Conservation (phyloP, 2,888 invertebrate genomes). For the Hirtodrosophila cameraria region DNA sequence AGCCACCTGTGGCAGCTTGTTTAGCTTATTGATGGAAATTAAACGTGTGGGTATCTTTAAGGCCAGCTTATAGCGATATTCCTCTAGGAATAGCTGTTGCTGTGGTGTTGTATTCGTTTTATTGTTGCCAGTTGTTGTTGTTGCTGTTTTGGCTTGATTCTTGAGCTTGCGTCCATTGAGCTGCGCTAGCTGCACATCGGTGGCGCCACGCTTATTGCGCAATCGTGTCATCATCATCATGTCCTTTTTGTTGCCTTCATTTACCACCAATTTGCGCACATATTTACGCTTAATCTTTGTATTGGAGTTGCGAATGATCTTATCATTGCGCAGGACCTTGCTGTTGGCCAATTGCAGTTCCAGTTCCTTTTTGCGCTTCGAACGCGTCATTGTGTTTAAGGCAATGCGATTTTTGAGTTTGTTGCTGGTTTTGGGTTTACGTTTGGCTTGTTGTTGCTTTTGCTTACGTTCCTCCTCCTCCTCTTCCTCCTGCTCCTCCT, state of each 20-base stretch:
- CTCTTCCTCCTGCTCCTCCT: conserved; percentile 15
- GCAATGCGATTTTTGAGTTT: conserved; percentile 51
- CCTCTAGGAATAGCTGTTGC: conserved; percentile 85
- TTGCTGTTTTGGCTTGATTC: conserved; percentile 84
- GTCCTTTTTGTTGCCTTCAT: conserved; percentile 59
- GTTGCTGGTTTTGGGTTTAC: conserved; percentile 10
- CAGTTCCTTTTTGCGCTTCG: conserved; percentile 81
- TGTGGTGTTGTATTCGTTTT: conserved; percentile 53
- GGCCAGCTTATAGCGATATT: conserved; percentile 92
- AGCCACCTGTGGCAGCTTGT: conserved; percentile 86
- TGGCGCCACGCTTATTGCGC: conserved; percentile 61
- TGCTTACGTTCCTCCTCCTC: background rate
- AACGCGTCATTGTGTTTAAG: conserved; percentile 84
- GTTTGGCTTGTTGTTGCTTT: background rate
- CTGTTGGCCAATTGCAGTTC: conserved; percentile 83
- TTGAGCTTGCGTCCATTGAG: conserved; percentile 75
- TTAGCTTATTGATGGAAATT: conserved; percentile 91
- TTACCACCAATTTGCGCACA: conserved; percentile 74
- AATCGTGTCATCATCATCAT: conserved; percentile 68
- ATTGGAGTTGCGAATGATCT: conserved; percentile 80
- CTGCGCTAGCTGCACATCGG: conserved; percentile 42
- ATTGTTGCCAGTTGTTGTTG: conserved; percentile 62
- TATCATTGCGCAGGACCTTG: conserved; percentile 83
- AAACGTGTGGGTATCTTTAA: conserved; percentile 92
- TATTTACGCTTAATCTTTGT: conserved; percentile 81